Percentiles rank a stretch among this genome's conserved stretches.
These are phyloP conservation scores for Pygoscelis antarcticus DNA, from an alignment of 2,113 vertebrate genomes.

Conservation along the genomic window DNA sequence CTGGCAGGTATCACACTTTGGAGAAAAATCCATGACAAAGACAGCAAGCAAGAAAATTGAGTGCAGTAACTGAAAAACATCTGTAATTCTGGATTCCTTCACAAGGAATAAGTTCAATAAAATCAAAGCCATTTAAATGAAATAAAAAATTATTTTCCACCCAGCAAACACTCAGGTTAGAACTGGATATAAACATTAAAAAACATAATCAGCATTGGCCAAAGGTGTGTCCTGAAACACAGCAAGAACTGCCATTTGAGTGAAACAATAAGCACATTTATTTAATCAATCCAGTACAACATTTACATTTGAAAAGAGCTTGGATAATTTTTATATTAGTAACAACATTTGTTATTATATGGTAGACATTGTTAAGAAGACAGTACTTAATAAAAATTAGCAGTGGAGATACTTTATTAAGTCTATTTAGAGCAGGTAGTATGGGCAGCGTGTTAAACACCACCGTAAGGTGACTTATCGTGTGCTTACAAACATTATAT, in stretches of 20 bases:
- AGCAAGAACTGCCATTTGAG: neutral
- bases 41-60: neutral
- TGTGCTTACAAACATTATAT: neutral
- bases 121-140: neutral
- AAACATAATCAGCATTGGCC: neutral
- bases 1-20: conserved; percentile 12
- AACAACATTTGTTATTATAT: neutral
- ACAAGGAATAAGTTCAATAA: neutral
- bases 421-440: neutral
- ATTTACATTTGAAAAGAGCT: neutral
- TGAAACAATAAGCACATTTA: neutral
- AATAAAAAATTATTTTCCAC: neutral
- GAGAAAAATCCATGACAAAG: conserved; percentile 30
- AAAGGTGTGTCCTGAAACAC: neutral
- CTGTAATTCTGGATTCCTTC: neutral
- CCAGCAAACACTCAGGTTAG: neutral
- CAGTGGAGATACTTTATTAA: neutral
- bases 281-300: neutral
- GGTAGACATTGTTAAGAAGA: neutral
- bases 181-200: neutral
- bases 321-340: neutral
- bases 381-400: neutral
- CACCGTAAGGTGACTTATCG: accelerated
- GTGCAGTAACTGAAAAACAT: neutral
- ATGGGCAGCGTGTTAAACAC: neutral